Evolutionary conservation across 2,797 vertebrate genomes (phyloP), one percentile per base, ranked within the genome.

Genomic region (Pangasius mekongensis): DNA sequence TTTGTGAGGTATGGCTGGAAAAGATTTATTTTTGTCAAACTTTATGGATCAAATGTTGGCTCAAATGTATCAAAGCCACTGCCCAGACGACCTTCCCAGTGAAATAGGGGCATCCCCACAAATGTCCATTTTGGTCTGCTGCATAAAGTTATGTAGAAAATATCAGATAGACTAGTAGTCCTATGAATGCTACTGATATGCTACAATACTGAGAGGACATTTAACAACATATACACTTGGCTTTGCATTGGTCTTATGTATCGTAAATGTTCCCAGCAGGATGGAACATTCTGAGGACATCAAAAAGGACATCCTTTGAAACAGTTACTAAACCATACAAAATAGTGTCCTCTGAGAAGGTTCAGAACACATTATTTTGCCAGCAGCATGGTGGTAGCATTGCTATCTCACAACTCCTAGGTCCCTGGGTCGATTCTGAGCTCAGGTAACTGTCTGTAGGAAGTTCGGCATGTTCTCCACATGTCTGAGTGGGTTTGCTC

Each of bases 1-100:
- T 67, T 77, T 87, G 5, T 62, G 54, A 82, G 58, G 67, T 76
- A 66, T 64, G 33, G 24, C n/a, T 76, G 24, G 47, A 78, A 47
- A 74, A 62, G 56, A 84, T 74, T 71, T 36, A 13, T 87, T 62
- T 30, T 52, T 30, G 13, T 64, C 1, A 27, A 66, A 76, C 16
- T 39, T 54, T 66, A 62, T 74, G 7, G 33, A 52, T 64, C 9
- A 49, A 39, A 13, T 52, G n/a, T 67, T 22, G 43, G 43, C 43
- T 43, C 43, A 43, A 43, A 43, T 49, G 8, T 84, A 30, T 84
- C 56, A 82, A 82, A 82, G 11, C 13, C 18, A 56, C 3, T 80
- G 77, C 18, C 16, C 18, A 56, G 18, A 22, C 18, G 47, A 77
- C 30, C 30, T 81, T 80, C 22, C 18, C 52, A 22, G 16, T 9